phyloP scores from a whole-genome alignment of 2,888 invertebrate genomes.

The Branchellion lobata region DNA sequence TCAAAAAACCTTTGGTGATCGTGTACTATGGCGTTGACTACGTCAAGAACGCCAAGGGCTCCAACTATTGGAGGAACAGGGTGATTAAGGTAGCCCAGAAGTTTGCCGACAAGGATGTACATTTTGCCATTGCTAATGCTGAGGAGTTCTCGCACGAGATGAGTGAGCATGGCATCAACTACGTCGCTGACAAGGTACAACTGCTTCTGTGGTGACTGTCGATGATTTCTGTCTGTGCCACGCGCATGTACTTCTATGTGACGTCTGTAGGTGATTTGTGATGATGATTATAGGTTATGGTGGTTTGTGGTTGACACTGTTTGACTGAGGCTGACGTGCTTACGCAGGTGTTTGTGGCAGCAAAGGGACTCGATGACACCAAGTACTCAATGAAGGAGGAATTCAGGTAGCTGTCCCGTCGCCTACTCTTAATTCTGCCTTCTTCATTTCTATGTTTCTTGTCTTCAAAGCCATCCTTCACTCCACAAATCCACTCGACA shows the following conservation, averaged over 20 bases:
- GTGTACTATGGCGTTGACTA: conserved; percentile 94
- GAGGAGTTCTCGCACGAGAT: conserved; percentile 92
- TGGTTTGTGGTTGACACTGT: no score
- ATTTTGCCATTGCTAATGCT: conserved; percentile 86
- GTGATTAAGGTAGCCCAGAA: conserved; percentile 84
- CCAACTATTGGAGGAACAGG: conserved; percentile 87
- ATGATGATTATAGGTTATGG: no score
- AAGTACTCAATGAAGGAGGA: conserved; percentile 87
- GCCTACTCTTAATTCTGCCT: no score
- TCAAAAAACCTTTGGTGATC: conserved; percentile 82
- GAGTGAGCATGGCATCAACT: conserved; percentile 88
- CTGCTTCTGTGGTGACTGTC: no score
- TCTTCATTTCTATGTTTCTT: not conserved
- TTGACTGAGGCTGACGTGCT: no score
- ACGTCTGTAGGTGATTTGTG: no score
- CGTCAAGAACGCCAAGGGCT: conserved; percentile 87
- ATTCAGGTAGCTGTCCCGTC: conserved; percentile 74
- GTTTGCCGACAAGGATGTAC: conserved; percentile 68
- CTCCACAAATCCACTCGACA: not conserved
- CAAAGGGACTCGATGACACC: conserved; percentile 77
- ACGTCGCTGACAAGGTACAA: conserved; percentile 75
- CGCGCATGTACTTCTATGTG: no score
- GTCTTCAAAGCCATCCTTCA: not conserved
- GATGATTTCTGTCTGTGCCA: no score
- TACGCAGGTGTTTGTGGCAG: conserved; percentile 70